Conservation (phyloP, 2,113 vertebrate genomes). For the Ursus arctos region DNA sequence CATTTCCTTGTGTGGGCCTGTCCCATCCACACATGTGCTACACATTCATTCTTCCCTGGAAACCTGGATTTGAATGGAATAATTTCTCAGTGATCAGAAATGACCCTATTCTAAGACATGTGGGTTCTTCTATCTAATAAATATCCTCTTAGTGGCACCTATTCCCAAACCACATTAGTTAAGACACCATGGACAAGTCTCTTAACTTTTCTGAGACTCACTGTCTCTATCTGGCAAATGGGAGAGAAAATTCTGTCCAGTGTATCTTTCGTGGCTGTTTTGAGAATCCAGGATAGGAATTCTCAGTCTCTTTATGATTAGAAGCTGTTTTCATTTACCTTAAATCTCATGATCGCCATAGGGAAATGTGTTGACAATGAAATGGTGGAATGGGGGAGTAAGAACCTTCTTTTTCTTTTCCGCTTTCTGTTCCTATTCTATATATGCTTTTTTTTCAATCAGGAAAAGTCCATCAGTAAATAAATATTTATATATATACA, state of each 20-base stretch:
- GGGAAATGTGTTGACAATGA: constrained; percentile 51
- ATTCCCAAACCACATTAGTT: not conserved
- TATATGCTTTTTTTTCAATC: constrained; percentile 13
- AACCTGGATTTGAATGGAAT: not conserved
- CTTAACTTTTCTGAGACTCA: not conserved
- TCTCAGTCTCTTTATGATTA: not conserved
- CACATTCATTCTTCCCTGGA: not conserved
- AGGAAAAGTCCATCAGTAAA: constrained; percentile 73
- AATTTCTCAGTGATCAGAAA: not conserved
- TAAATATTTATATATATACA: constrained; percentile 85
- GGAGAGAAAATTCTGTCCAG: not conserved
- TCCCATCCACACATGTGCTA: not conserved
- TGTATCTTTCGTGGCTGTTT: not conserved
- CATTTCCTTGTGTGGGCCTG: not conserved
- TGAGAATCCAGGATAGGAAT: not conserved
- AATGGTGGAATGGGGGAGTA: not conserved
- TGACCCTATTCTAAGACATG: not conserved
- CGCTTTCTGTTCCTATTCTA: not conserved
- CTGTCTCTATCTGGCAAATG: constrained; percentile 22
- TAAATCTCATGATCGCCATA: not conserved
- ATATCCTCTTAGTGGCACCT: constrained; percentile 12
- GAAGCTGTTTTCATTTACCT: not conserved
- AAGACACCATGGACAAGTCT: not conserved
- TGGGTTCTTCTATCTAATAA: not conserved
- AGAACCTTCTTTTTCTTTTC: constrained; percentile 47